Percentiles rank a stretch among this genome's conserved stretches.
phyloP scores from a whole-genome alignment of 2,113 vertebrate species.

The Sclerurus mexicanus region DNA sequence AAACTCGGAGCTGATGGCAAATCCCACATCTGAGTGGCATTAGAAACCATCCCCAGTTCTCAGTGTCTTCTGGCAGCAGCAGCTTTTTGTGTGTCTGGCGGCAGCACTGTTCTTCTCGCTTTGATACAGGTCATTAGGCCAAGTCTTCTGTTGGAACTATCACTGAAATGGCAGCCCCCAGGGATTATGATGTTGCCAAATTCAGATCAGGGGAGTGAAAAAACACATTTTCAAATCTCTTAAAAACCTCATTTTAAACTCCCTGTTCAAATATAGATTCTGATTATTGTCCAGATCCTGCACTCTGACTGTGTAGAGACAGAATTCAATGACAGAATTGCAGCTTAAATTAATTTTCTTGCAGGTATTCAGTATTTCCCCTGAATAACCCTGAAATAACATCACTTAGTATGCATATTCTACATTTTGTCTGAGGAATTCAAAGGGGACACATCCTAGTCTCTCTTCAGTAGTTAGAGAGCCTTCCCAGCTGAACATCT shows the following conservation, averaged over 20 bases:
- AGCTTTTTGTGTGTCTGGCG: not conserved
- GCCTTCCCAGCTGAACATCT: not conserved
- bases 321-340: not conserved
- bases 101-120: not conserved
- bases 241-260: not conserved
- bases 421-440: not conserved
- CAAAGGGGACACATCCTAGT: not conserved
- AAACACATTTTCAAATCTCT: not conserved
- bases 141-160: conserved; percentile 4
- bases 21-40: not conserved
- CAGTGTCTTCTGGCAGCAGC: not conserved
- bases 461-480: not conserved
- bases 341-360: not conserved
- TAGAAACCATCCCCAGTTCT: not conserved
- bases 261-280: not conserved
- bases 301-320: not conserved
- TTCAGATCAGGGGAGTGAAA: conserved; percentile 16
- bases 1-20: not conserved
- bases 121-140: conserved; percentile 52
- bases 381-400: not conserved
- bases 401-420: not conserved
- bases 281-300: not conserved
- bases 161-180: conserved; percentile 23
- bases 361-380: not conserved
- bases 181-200: conserved; percentile 20